These are phyloP conservation scores for Epizoanthus illoricatus DNA, from an alignment of 92 coral and sea anemone genomes.

Conservation along the genomic window DNA sequence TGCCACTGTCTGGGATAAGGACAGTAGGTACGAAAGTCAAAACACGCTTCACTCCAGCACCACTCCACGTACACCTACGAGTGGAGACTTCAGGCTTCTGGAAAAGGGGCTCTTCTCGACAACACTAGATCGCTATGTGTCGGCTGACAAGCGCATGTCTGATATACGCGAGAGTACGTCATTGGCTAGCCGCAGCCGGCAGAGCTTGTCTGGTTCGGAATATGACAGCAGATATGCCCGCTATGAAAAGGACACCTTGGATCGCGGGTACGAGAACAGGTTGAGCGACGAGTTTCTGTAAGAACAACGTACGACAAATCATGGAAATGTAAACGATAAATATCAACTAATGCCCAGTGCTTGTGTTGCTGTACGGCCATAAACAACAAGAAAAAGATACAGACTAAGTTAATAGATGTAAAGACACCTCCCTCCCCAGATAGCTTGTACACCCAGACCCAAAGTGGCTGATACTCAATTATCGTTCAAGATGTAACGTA, in stretches of 20 bases:
- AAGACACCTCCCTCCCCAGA: too few species aligned
- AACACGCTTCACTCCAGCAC: constrained; percentile 35
- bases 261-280: constrained; percentile 31
- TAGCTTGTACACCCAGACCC: too few species aligned
- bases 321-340: too few species aligned
- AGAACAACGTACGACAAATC: background rate
- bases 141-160: constrained; percentile 40
- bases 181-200: constrained; percentile 32
- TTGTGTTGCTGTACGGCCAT: too few species aligned
- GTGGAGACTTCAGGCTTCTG: constrained; percentile 30
- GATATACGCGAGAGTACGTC: constrained; percentile 30
- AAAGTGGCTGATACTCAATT: too few species aligned
- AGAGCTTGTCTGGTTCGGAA: constrained; percentile 28
- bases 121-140: constrained; percentile 29
- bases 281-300: constrained; percentile 24
- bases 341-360: too few species aligned
- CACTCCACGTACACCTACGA: constrained; percentile 31
- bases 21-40: constrained; percentile 18
- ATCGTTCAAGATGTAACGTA: too few species aligned
- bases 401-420: too few species aligned
- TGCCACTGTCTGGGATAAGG: background rate
- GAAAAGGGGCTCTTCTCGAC: constrained; percentile 25
- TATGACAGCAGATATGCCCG: constrained; percentile 17
- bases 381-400: too few species aligned
- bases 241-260: background rate